Evolutionary conservation across 2,797 vertebrate species (phyloP), one percentile per base, ranked within the genome.

Genomic region (Fundulus diaphanus): DNA sequence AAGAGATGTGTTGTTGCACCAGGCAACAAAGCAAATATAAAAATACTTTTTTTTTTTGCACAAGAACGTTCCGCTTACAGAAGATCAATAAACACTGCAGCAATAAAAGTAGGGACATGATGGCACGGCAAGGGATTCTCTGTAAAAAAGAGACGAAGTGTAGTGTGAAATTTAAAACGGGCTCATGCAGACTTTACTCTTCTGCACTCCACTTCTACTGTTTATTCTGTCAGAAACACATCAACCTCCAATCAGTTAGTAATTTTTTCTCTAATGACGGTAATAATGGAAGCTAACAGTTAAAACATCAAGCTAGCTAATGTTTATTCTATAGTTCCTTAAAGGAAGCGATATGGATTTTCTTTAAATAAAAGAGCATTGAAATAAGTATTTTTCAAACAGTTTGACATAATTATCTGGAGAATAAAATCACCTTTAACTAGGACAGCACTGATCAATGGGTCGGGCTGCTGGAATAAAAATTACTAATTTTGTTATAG

Each of bases 1-100:
- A 57, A 78, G 6, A 71, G 75, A 59, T 72, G 48, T 37, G 68
- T 80, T 51, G 72, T 79, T 88, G 90, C 82, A 82, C 84, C 81
- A 82, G 83, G 80, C 80, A 87, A 81, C 59, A 65, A 46, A 74
- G 70, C n/a, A 33, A 29, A 54, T 33, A 76, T 5, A 73, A 73
- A 79, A 68, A 31, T n/a, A 70, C 4, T 29, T 15, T 40, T 13
- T 69, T 52, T 46, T 77, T 51, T 33, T 75, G 61, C 44, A 61
- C 35, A 54, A 48, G 20, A 54, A 65, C 52, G 54, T 44, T 57
- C 65, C 40, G 65, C 11, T 44, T 63, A 52, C 27, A 65, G 2
- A 57, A 65, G 7, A 35, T 57, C 3, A 48, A 73, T 33, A 66
- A 73, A 80, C 7, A 72, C 31, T 11, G 29, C 29, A 35, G 57